These are phyloP conservation scores for Helicoverpa zea DNA, from an alignment of 1,140 invertebrate species.

Conservation along the genomic window DNA sequence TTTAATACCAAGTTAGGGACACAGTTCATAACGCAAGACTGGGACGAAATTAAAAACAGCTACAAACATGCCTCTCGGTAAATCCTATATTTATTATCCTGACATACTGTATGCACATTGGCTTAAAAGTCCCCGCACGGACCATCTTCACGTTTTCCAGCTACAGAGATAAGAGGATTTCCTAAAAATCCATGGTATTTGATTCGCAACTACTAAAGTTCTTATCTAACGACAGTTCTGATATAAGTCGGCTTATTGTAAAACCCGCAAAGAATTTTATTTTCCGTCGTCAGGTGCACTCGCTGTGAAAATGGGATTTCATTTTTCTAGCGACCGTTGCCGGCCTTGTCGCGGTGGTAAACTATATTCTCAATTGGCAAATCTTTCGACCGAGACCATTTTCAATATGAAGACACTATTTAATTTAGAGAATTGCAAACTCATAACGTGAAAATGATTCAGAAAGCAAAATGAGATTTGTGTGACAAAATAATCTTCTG, in stretches of 20 bases:
- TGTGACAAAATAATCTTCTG: too few relatives aligned
- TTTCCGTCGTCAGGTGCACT: slow-evolving; percentile 70
- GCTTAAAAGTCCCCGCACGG: background rate
- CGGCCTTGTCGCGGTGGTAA: slow-evolving; percentile 52
- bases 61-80: background rate
- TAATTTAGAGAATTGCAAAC: background rate
- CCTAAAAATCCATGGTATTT: slow-evolving; percentile 49
- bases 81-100: background rate
- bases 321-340: slow-evolving; percentile 60
- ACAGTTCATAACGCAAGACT: background rate
- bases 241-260: slow-evolving; percentile 72
- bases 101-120: background rate
- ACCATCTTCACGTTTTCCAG: slow-evolving; percentile 3
- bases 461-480: too few relatives aligned
- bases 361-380: slow-evolving; percentile 41
- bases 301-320: slow-evolving; percentile 64
- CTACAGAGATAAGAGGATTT: slow-evolving; percentile 55
- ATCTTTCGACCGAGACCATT: background rate
- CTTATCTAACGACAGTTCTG: slow-evolving; percentile 61
- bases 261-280: slow-evolving; percentile 69
- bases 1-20: slow-evolving; percentile 15
- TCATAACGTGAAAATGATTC: background rate
- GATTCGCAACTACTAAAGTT: slow-evolving; percentile 59
- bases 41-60: background rate
- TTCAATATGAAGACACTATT: background rate